Base-by-base conservation (phyloP, 2,888 invertebrate genomes). In the Quadroppia sp. region DNA sequence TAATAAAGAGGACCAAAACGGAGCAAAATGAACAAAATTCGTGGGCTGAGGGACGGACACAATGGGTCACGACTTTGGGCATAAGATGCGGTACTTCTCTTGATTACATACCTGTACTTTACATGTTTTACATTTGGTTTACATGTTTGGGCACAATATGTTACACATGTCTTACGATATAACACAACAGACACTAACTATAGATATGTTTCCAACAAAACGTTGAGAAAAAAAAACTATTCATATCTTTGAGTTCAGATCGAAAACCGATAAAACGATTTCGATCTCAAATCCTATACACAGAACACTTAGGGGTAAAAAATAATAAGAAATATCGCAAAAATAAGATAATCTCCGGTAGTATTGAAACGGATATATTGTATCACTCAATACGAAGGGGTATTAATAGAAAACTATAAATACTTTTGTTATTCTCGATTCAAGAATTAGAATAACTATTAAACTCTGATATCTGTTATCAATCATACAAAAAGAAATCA, bases 11-110 rank as follows among this genome's bases (percentile, higher is more conserved):
- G 30, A 32, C 9, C 1, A 25, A 42, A 70, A 28, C 17, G 45
- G 42, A 48, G 28, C 45, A 42, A 48, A 48, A 42, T 11, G 32
- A 71, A 36, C 50, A 50, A 28, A 71, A 30, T 17, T 71, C 71
- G 71, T 71, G 71, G 71, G 30, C 71, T 25, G 71, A 50, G 71
- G 71, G 71, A 50, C 71, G 71, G 71, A 45, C 71, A 53, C 45
- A 53, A 53, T 53, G 71, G 50, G 53, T 71, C 71, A 71, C 71
- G 71, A 71, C 45, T 71, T 71, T 50, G 53, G 53, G 32, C 32
- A 36, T 61, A 45, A 25, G 70, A 70, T 48, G 70, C 70, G 70
- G 70, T 70, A 70, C 45, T 40, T 36, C 45, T 70, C n/a, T 7
- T 70, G 70, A 70, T 70, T 70, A 70, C 23, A 70, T 45, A 70